Percentiles rank a stretch among this genome's conserved stretches.
phyloP scores from a whole-genome alignment of 2,888 invertebrate genomes.

The Endotricha flammealis region DNA sequence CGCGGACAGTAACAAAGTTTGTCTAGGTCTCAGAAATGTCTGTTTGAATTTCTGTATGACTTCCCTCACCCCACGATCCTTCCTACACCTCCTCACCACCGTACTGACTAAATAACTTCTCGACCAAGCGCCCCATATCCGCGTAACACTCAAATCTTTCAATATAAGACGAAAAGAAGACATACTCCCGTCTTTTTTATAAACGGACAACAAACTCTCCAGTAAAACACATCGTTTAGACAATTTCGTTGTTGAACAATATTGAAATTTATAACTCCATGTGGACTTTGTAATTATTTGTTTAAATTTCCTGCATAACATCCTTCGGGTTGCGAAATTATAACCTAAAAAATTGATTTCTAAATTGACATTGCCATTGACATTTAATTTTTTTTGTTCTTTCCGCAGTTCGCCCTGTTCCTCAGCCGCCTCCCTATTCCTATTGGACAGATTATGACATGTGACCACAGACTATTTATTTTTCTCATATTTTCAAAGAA shows the following conservation, averaged over 20 bases:
- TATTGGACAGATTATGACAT: too few relatives aligned
- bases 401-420: too few relatives aligned
- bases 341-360: constrained; percentile 43
- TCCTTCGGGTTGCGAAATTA: constrained; percentile 52
- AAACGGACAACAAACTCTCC: constrained; percentile 27
- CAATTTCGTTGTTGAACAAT: constrained; percentile 30
- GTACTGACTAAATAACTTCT: constrained; percentile 46
- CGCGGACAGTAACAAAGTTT: constrained; percentile 55
- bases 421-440: too few relatives aligned
- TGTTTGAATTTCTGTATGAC: constrained; percentile 56
- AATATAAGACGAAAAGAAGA: constrained; percentile 45
- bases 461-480: too few relatives aligned
- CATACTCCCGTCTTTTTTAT: constrained; percentile 37
- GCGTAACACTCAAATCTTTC: constrained; percentile 49
- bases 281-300: constrained; percentile 38
- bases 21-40: constrained; percentile 47
- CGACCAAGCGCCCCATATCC: constrained; percentile 56
- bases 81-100: constrained; percentile 52
- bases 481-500: too few relatives aligned
- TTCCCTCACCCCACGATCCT: constrained; percentile 54
- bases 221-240: constrained; percentile 36
- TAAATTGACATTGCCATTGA: constrained; percentile 18
- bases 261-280: constrained; percentile 29
- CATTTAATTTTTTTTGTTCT: too few relatives aligned
- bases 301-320: constrained; percentile 51